phyloP scores from a whole-genome alignment of 2,888 invertebrate species.

The Sesia apiformis region DNA sequence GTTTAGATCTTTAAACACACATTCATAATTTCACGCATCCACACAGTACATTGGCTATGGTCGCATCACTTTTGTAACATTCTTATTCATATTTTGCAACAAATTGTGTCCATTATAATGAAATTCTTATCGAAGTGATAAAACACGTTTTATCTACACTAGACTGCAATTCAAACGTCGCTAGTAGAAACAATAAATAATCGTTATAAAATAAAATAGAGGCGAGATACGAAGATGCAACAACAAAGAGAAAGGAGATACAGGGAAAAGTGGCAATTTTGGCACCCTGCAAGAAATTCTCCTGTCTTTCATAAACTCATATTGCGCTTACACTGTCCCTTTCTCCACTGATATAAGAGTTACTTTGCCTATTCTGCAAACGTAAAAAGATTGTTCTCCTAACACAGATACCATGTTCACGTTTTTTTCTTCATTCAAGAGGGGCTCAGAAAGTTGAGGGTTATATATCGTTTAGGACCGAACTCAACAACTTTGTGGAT shows the following conservation, averaged over 20 bases:
- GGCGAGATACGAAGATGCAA: constrained; percentile 29
- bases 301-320: constrained; percentile 20
- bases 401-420: constrained; percentile 37
- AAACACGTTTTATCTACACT: too few species aligned
- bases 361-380: constrained; percentile 6
- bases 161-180: too few species aligned
- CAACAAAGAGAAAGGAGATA: constrained; percentile 46
- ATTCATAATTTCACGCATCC: too few species aligned
- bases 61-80: too few species aligned
- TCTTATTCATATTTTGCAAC: too few species aligned
- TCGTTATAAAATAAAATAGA: constrained; percentile 41
- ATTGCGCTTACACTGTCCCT: constrained; percentile 13
- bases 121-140: too few species aligned
- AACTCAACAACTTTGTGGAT: constrained; percentile 17
- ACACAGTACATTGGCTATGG: too few species aligned
- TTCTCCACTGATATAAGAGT: constrained; percentile 17
- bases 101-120: too few species aligned
- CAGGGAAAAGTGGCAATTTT: constrained; percentile 60
- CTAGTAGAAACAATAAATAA: constrained; percentile 22
- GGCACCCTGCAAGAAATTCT: constrained; percentile 39
- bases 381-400: constrained; percentile 19
- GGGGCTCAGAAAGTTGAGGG: constrained; percentile 32
- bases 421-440: constrained; percentile 27
- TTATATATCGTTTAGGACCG: constrained; percentile 31
- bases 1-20: too few species aligned